Base-by-base conservation (phyloP, 2,888 invertebrate genomes). In the Acleris holmiana region DNA sequence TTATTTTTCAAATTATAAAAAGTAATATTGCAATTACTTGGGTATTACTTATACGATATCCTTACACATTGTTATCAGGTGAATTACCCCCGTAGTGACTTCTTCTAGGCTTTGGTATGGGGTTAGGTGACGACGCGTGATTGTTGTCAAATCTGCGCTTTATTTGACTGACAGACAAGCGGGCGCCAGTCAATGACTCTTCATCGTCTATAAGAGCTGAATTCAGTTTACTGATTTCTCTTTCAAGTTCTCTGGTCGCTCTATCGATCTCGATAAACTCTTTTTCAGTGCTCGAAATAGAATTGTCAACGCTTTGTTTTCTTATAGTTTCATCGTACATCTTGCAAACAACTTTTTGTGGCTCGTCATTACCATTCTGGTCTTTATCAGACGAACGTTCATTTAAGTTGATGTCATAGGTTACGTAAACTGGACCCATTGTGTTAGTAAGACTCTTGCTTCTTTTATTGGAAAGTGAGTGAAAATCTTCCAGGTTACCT, bases 81-180 rank as follows among this genome's bases (percentile, higher is more conserved):
- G 86, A 84, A 66, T 75, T 83, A 8, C 83, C 88, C 44, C 86
- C 87, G 54, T 89, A 85, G 68, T 90, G 87, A 76, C 93, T 93
- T 75, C 94, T 86, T 73, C 93, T 89, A 2, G 94, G 94, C 78
- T 94, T 94, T 76, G 94, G 93, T 80, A 94, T 91, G 2, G 94
- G 94, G 82, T 94, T 93, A 62, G 93, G 93, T 54, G 90, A 88
- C n/a, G 86, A 85, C 50, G 76, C 80, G 55, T 93, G 93, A 29
- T 83, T 90, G 67, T 89, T 91, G 55, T 94, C 93, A 74, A 94
- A 94, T 70, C 91, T 91, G 66, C 88, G 84, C 71, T 93, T 93
- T 58, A 94, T 93, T 66, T 92, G 91, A 10, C 89, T 86, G 18
- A 92, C 89, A 0, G 89, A 89, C 46, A 87, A 73, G 48, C 88